phyloP scores from a whole-genome alignment of 2,113 vertebrate species.

The Pelecanoides urinatrix region DNA sequence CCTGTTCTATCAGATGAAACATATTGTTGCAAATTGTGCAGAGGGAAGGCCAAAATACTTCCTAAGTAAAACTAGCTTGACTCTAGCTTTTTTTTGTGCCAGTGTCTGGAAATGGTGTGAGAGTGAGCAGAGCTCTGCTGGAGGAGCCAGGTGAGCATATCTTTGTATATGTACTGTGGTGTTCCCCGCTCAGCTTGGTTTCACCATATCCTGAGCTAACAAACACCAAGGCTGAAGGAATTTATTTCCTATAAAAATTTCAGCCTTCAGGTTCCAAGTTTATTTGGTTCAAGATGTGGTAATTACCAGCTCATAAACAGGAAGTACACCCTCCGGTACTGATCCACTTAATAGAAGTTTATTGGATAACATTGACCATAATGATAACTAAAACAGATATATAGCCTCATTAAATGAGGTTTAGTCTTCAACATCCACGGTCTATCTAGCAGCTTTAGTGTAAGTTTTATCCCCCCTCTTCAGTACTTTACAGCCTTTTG shows the following conservation, averaged over 20 bases:
- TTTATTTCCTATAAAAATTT: slow-evolving; percentile 5
- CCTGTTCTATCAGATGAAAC: not conserved
- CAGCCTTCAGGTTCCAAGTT: not conserved
- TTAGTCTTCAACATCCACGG: not conserved
- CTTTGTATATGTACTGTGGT: not conserved
- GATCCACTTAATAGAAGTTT: slow-evolving; percentile 26
- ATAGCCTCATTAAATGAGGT: not conserved
- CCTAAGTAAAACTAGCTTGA: not conserved
- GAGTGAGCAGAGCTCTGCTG: not conserved
- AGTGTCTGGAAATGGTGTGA: not conserved
- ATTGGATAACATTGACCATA: slow-evolving; percentile 13
- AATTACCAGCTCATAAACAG: slow-evolving; percentile 22
- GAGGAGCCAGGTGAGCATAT: not conserved
- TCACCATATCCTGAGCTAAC: not conserved
- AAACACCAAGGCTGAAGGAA: not conserved
- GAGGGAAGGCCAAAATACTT: not conserved
- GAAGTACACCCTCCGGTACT: not conserved
- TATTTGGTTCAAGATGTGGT: slow-evolving; percentile 10
- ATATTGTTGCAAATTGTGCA: not conserved
- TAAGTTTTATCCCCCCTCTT: not conserved
- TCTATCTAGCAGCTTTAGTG: not conserved
- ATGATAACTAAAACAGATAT: slow-evolving; percentile 7
- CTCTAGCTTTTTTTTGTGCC: not conserved
- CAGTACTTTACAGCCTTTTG: slow-evolving; percentile 14
- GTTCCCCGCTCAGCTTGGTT: not conserved